phyloP scores from a whole-genome alignment of 2,113 vertebrate species.

The Larimichthys crocea region DNA sequence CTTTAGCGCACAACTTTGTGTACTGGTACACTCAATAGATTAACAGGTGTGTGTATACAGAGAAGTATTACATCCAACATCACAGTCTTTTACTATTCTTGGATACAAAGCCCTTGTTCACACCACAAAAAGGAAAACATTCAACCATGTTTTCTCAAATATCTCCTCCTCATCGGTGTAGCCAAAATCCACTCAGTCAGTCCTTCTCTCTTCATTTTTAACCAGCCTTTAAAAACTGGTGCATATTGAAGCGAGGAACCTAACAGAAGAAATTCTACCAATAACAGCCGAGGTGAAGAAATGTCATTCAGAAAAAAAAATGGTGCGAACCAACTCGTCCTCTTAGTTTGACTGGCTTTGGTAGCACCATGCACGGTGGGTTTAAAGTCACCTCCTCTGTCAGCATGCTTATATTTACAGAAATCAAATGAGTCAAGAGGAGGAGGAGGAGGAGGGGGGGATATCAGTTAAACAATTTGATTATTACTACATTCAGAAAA shows the following conservation, averaged over 20 bases:
- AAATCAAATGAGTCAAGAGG: constrained; percentile 61
- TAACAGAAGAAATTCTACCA: constrained; percentile 36
- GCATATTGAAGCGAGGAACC: constrained; percentile 57
- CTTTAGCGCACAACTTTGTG: constrained; percentile 52
- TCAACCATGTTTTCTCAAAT: constrained; percentile 22
- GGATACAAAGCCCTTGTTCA: constrained; percentile 80
- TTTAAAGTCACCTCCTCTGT: constrained; percentile 59
- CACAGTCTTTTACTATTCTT: constrained; percentile 61
- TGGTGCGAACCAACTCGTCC: constrained; percentile 65
- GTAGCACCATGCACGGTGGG: constrained; percentile 79
- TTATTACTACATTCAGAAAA: constrained; percentile 84
- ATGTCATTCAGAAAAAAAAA: constrained; percentile 51
- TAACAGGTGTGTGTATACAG: constrained; percentile 57
- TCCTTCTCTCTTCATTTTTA: background rate
- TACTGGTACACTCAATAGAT: constrained; percentile 51
- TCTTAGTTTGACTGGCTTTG: constrained; percentile 64
- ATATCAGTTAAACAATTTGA: constrained; percentile 52
- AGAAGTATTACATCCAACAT: constrained; percentile 70
- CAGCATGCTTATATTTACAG: constrained; percentile 82
- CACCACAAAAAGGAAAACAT: constrained; percentile 64
- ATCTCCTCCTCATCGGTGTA: background rate
- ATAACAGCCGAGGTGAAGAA: constrained; percentile 56
- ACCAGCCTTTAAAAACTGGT: constrained; percentile 52
- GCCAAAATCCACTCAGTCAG: constrained; percentile 5
- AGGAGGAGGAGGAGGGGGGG: constrained; percentile 32